Percentiles rank a stretch among this genome's conserved stretches.
Evolutionary conservation across 2,113 vertebrate genomes (phyloP).

Genomic region (Eulemur rufifrons): DNA sequence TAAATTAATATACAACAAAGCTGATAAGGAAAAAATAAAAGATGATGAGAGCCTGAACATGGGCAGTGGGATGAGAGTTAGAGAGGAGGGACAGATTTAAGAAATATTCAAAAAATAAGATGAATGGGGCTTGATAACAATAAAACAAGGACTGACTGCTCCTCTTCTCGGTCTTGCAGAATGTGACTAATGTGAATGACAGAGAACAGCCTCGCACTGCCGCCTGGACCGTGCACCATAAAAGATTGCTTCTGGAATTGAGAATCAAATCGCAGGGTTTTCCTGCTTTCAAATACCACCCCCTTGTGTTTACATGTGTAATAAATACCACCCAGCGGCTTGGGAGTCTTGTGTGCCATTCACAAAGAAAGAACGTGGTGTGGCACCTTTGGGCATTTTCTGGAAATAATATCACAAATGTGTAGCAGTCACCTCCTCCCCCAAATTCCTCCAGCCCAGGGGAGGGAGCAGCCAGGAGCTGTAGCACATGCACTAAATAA

Average conservation of each 20-base stretch:
- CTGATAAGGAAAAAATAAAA: neutral
- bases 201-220: neutral
- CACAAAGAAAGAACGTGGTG: neutral
- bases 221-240: neutral
- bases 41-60: neutral
- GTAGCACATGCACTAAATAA: neutral
- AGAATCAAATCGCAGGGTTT: neutral
- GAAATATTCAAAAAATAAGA: neutral
- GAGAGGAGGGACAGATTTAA: neutral
- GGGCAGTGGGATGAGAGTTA: neutral
- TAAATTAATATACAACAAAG: neutral
- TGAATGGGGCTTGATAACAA: neutral
- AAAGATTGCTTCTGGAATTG: neutral
- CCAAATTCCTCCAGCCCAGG: neutral
- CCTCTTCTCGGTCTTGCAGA: neutral
- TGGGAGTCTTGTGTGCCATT: neutral
- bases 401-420: neutral
- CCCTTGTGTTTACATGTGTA: conserved; percentile 49
- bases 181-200: accelerated
- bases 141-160: neutral
- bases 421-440: neutral
- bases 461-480: neutral
- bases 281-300: conserved; percentile 67
- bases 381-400: neutral
- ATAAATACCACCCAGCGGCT: neutral